Evolutionary conservation across 2,113 vertebrate species (phyloP), one percentile per base, ranked within the genome.

Genomic region (Oenanthe melanoleuca): DNA sequence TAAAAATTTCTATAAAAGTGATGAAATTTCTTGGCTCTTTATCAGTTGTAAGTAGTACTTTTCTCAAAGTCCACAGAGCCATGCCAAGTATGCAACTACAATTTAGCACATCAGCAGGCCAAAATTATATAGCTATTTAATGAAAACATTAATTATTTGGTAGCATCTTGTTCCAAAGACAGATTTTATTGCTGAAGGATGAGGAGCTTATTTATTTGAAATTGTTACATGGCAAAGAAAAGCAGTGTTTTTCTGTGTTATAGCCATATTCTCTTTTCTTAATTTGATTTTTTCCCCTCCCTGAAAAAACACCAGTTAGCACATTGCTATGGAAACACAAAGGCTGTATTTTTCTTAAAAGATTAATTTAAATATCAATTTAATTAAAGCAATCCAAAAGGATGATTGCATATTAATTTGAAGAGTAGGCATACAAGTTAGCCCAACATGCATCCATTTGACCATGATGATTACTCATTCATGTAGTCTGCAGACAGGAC

Each of bases 111-210:
- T 70, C 33, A 86, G 47, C 14, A 61, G 33, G 34, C n/a, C 75
- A 88, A 70, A 90, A 83, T 93, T 64, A 84, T 89, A 86, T 52
- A 88, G 29, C 50, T 83, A 11, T 90, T 64, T 80, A 75, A 89
- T 80, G 55, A 85, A 94, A 82, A 74, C 28, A 80, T 84, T 66
- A 77, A 86, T 93, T 80, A 88, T 79, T 67, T 86, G 33, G 22
- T 49, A 77, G 13, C 25, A 80, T 77, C 28, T 70, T 80, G 45
- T 75, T 89, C n/a, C 84, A 88, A 93, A 72, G 18, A 31, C 29
- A 69, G 31, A 85, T 85, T 89, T 89, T 40, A 24, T 77, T 86
- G 34, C n/a, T 87, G 69, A 93, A 71, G 12, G 17, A 55, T 82
- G n/a, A 34, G 6, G 5, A 44, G 2, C 31, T 72, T 89, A 1